Base-by-base conservation (phyloP, 2,888 invertebrate species). In the Ashinkailepas kermadecensis region DNA sequence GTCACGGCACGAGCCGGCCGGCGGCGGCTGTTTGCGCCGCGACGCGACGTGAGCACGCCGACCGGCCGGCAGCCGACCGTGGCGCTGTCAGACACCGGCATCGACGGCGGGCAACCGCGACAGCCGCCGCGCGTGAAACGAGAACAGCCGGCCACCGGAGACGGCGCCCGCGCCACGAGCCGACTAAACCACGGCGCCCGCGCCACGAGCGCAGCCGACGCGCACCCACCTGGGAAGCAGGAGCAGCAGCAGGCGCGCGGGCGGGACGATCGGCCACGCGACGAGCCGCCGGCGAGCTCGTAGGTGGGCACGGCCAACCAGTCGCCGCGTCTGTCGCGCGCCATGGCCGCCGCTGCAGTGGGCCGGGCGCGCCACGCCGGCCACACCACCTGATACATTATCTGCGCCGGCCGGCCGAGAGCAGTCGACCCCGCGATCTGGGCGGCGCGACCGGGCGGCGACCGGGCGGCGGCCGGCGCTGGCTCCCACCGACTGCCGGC, bases 351-450 rank as follows among this genome's bases (percentile, higher is more conserved):
- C 18, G 56, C 74, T 56, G 54, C 23, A 56, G 74, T 74, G 74
- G 56, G 54, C 21, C 74, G 54, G 15, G 56, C 21, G 10, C 74
- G 56, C 54, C 74, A 74, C 18, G 56, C 56, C 21, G 74, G 74
- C 74, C 74, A 74, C 56, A 74, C 74, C 74, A 11, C 54, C 74
- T 74, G 74, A 74, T 74, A 74, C 74, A 74, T 74, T 74, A 74
- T 74, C 74, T 15, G 59, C 7, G 11, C 59, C 59, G 11, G 12
- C 15, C 59, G 59, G 59, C 59, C 59, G 59, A 15, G 59, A 15
- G 59, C 59, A 59, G 15, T 7, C 1, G 59, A 11, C 12, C 59
- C 11, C 59, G 15, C 59, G 1, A 59, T 59, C 59, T 59, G 59
- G 12, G 59, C 54, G 25, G 18, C 54, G 12, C 15, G 70, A 39